Conservation (phyloP, 2,113 vertebrate genomes). For the Cephalopterus ornatus region DNA sequence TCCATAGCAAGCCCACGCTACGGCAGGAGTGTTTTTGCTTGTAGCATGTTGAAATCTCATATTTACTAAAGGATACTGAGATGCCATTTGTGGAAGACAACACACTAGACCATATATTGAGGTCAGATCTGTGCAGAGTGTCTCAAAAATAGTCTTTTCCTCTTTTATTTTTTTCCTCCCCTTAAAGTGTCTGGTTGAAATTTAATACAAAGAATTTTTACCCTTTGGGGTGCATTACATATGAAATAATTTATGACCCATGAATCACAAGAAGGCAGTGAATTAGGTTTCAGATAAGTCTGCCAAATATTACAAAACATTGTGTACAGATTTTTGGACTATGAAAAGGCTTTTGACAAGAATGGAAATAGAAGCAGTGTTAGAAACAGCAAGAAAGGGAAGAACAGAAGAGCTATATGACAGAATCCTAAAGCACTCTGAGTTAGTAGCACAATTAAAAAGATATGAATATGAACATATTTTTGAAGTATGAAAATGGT, state of each 20-base stretch:
- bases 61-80: conserved; percentile 13
- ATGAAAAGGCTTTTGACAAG: conserved; percentile 78
- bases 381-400: conserved; percentile 63
- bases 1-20: background rate
- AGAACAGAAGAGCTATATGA: conserved; percentile 64
- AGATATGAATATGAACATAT: conserved; percentile 41
- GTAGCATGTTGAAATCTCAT: background rate
- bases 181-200: conserved; percentile 60
- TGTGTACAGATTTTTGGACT: conserved; percentile 68
- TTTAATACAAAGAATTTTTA: conserved; percentile 68
- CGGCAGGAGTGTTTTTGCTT: background rate
- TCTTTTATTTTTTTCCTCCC: background rate
- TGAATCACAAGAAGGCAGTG: conserved; percentile 74
- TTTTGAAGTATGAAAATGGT: conserved; percentile 35
- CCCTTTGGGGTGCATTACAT: conserved; percentile 71
- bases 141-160: conserved; percentile 28
- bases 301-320: conserved; percentile 76
- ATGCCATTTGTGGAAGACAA: conserved; percentile 1
- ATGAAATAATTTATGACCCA: conserved; percentile 75
- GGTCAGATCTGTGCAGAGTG: conserved; percentile 32
- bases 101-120: conserved; percentile 4
- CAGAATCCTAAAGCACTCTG: conserved; percentile 52
- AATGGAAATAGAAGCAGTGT: conserved; percentile 70
- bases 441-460: conserved; percentile 59
- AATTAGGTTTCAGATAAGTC: conserved; percentile 74